Evolutionary conservation across 2,113 vertebrate genomes (phyloP).

Genomic region (Chloebia gouldiae): DNA sequence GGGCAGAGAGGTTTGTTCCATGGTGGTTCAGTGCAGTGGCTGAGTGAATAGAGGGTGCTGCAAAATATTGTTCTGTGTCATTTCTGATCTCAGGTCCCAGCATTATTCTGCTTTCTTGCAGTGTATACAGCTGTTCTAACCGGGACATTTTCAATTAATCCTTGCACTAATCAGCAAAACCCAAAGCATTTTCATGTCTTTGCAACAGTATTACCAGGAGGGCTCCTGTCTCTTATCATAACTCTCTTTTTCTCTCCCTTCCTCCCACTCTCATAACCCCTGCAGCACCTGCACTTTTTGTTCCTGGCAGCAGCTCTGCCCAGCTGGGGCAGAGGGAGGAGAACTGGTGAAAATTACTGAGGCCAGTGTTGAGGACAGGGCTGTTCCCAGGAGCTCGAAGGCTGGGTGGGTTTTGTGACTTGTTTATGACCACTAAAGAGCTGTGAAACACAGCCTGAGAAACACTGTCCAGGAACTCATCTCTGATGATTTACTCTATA

Average conservation of each 20-base stretch:
- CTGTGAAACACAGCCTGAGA: not conserved
- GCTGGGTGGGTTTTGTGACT: not conserved
- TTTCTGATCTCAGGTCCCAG: not conserved
- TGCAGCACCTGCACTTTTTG: not conserved
- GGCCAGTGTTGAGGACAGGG: not conserved
- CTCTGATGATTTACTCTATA: not conserved
- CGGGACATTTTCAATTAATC: not conserved
- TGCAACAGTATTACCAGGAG: not conserved
- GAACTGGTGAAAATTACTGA: not conserved
- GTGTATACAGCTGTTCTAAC: not conserved
- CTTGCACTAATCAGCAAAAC: not conserved
- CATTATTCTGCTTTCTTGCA: not conserved
- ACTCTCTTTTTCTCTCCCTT: not conserved
- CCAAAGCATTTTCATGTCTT: not conserved
- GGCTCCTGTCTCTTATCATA: not conserved
- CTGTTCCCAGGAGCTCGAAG: not conserved
- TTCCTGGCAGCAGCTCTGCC: not conserved
- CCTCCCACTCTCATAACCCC: not conserved
- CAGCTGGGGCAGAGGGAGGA: not conserved
- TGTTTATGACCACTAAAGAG: not conserved
- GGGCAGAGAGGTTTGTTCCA: not conserved
- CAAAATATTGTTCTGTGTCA: not conserved
- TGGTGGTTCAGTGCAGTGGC: not conserved
- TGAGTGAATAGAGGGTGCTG: not conserved
- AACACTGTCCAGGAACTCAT: fast-evolving